Conservation (phyloP, 2,113 vertebrate species). For the Patagioenas fasciata region DNA sequence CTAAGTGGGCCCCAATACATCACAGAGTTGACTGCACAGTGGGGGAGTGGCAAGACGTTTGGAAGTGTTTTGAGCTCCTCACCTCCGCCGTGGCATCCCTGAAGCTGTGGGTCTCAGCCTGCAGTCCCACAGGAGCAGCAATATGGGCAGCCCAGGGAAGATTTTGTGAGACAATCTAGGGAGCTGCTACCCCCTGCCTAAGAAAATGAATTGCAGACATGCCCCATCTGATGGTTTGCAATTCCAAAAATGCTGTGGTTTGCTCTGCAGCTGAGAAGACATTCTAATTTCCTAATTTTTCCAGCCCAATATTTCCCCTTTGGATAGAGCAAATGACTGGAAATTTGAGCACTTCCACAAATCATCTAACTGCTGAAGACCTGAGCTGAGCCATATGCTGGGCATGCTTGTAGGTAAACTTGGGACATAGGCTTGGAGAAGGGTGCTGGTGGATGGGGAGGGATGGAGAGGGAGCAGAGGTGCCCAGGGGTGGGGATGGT, state of each 20-base stretch:
- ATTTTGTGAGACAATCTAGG: neutral
- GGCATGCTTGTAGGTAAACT: neutral
- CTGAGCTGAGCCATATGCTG: neutral
- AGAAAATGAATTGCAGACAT: neutral
- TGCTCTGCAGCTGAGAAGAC: neutral
- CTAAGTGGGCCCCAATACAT: neutral
- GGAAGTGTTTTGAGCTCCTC: neutral
- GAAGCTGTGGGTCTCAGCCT: neutral
- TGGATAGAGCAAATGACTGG: neutral
- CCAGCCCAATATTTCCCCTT: neutral
- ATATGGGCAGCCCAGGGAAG: neutral
- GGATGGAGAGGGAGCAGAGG: neutral
- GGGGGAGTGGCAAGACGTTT: rapidly evolving
- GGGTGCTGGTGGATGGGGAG: neutral
- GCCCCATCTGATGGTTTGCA: neutral
- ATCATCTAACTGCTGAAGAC: neutral
- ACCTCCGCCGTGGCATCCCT: neutral
- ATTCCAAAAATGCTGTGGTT: conserved; percentile 33
- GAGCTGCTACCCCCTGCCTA: neutral
- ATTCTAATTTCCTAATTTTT: neutral
- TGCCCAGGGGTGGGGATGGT: neutral
- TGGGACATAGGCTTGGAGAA: neutral
- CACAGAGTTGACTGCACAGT: neutral
- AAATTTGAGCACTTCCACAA: neutral
- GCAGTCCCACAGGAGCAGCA: neutral